phyloP scores from a whole-genome alignment of 2,113 vertebrate species.

The Pao palembangensis region DNA sequence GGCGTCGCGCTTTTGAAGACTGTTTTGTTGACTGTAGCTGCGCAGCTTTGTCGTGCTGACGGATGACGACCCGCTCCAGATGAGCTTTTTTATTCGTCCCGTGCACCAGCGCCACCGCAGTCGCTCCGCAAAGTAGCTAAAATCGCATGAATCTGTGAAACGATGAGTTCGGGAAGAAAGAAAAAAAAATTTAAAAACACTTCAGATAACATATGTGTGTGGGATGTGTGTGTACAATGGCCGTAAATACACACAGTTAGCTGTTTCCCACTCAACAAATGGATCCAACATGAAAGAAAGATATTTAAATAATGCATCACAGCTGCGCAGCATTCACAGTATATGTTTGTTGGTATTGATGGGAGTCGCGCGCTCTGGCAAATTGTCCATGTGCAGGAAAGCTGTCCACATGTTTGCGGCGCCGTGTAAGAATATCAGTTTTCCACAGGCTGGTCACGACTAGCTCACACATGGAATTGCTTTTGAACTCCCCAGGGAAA shows the following conservation, averaged over 20 bases:
- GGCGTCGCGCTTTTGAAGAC: too few relatives aligned
- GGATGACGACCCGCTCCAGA: too few relatives aligned
- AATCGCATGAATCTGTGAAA: too few relatives aligned
- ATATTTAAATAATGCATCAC: conserved; percentile 59
- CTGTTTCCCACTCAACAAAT: conserved; percentile 19
- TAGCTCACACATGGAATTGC: conserved; percentile 69
- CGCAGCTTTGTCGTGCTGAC: neutral
- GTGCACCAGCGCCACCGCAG: too few relatives aligned
- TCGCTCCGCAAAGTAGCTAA: too few relatives aligned
- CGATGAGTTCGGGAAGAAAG: too few relatives aligned
- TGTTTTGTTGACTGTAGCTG: conserved; percentile 11
- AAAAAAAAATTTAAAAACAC: neutral
- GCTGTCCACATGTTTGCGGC: conserved; percentile 27
- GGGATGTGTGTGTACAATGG: conserved; percentile 13
- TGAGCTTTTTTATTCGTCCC: too few relatives aligned
- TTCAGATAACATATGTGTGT: too few relatives aligned
- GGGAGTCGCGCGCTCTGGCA: conserved; percentile 5
- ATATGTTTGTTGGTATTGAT: conserved; percentile 35
- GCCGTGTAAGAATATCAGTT: conserved; percentile 33
- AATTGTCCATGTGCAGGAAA: conserved; percentile 5
- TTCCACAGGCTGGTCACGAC: conserved; percentile 38
- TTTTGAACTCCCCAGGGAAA: conserved; percentile 75
- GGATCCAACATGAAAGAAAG: conserved; percentile 40
- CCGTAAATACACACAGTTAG: conserved; percentile 13
- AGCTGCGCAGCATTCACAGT: conserved; percentile 13